Evolutionary conservation across 2,888 invertebrate species (phyloP).

Genomic region (Polydrusus cervinus): DNA sequence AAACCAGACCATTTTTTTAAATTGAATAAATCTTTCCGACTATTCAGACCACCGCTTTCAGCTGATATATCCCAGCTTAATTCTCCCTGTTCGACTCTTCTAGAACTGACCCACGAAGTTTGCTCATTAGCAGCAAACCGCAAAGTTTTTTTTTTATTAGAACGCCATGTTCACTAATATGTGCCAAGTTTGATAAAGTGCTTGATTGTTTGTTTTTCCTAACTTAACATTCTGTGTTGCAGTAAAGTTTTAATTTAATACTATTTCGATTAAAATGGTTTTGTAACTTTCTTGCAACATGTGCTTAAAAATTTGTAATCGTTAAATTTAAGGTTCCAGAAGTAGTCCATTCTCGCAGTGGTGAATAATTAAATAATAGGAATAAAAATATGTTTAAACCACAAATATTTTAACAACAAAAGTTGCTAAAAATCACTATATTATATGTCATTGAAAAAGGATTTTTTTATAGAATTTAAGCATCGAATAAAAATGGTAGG

Average conservation of each 20-base stretch:
- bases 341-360: too few species aligned
- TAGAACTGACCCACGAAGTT: constrained; percentile 57
- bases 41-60: not conserved
- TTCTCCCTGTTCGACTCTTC: constrained; percentile 58
- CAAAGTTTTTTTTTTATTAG: constrained; percentile 24
- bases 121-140: constrained; percentile 57
- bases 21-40: not conserved
- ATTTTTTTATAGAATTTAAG: too few species aligned
- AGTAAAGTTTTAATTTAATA: constrained; percentile 18
- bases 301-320: too few species aligned
- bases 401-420: too few species aligned
- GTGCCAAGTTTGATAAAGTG: constrained; percentile 16
- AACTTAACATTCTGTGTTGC: constrained; percentile 9
- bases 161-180: constrained; percentile 22
- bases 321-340: too few species aligned
- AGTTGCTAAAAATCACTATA: too few species aligned
- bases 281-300: not conserved
- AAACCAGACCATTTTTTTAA: not conserved
- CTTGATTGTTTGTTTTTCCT: constrained; percentile 12
- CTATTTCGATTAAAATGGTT: not conserved
- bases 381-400: too few species aligned
- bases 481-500: too few species aligned
- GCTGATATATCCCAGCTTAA: constrained; percentile 53
- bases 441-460: too few species aligned
- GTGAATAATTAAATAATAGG: too few species aligned